Evolutionary conservation across 2,888 invertebrate species (phyloP).

Genomic region (Drosophila melanosoma): DNA sequence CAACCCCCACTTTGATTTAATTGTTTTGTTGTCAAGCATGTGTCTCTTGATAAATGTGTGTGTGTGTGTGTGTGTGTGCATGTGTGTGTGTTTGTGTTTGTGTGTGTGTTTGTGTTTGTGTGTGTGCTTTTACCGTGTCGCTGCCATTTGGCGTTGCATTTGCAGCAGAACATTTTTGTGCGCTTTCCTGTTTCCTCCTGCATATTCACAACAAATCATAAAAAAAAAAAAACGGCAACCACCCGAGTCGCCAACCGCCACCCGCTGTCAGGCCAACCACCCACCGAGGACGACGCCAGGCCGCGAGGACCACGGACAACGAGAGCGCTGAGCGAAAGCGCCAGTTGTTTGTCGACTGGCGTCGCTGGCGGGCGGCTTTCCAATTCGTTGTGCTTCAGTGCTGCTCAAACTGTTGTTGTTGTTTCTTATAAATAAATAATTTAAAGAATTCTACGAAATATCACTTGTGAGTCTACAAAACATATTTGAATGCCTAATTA

Average conservation of each 20-base stretch:
- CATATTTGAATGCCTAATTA: constrained; percentile 14
- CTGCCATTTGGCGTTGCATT: constrained; percentile 57
- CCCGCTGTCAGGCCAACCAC: constrained; percentile 36
- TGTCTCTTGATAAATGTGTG: constrained; percentile 33
- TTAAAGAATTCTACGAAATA: constrained; percentile 33
- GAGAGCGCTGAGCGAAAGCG: constrained; percentile 38
- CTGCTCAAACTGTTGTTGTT: constrained; percentile 18
- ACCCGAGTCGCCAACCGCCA: constrained; percentile 21
- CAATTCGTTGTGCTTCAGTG: constrained; percentile 15
- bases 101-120: constrained; percentile 21
- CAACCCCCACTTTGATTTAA: constrained; percentile 30
- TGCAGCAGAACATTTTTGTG: constrained; percentile 55
- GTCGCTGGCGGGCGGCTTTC: constrained; percentile 66
- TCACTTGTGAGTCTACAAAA: constrained; percentile 17
- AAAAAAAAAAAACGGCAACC: constrained; percentile 61
- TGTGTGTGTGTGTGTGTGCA: constrained; percentile 9
- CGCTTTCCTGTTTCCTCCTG: constrained; percentile 73
- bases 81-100: constrained; percentile 26
- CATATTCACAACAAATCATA: constrained; percentile 78
- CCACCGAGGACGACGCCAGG: constrained; percentile 43
- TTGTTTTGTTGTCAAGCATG: constrained; percentile 56
- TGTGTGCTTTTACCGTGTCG: constrained; percentile 47
- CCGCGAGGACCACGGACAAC: constrained; percentile 40
- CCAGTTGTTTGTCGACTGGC: constrained; percentile 77
- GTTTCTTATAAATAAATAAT: constrained; percentile 42